Conservation (phyloP, 2,888 invertebrate species). For the Polydesmus complanatus region DNA sequence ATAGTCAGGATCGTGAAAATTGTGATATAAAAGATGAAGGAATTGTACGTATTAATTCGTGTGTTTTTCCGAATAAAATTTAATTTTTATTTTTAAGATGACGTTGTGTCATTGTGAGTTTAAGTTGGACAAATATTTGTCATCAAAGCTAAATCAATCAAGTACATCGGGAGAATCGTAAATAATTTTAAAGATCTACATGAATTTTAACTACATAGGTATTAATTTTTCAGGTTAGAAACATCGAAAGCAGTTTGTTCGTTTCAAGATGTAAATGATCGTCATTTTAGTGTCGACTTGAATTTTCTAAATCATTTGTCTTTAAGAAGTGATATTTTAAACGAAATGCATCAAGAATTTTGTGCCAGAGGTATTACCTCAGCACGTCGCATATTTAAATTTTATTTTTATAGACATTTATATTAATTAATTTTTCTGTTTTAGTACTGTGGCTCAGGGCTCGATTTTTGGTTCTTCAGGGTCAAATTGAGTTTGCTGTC, state of each 20-base stretch:
- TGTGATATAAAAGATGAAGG: slow-evolving; percentile 37
- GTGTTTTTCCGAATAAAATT: background rate
- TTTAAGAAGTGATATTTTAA: slow-evolving; percentile 19
- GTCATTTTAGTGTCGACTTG: slow-evolving; percentile 21
- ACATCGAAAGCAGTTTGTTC: background rate
- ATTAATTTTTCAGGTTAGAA: too few relatives aligned
- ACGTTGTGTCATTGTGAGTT: slow-evolving; percentile 43
- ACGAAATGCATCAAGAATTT: slow-evolving; percentile 19
- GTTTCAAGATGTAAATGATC: slow-evolving; percentile 18
- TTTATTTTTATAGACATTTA: background rate
- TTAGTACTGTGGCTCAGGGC: slow-evolving; percentile 30
- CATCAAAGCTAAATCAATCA: background rate
- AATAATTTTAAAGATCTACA: too few relatives aligned
- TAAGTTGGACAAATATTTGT: slow-evolving; percentile 29
- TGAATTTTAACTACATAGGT: too few relatives aligned
- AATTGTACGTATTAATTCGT: slow-evolving; percentile 18
- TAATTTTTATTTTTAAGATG: slow-evolving; percentile 26
- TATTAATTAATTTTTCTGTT: slow-evolving; percentile 11
- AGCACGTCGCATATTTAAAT: background rate
- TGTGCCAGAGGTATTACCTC: slow-evolving; percentile 19
- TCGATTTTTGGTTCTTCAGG: slow-evolving; percentile 26
- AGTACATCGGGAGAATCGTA: background rate
- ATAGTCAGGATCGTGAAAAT: slow-evolving; percentile 32
- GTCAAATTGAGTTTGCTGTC: slow-evolving; percentile 27
- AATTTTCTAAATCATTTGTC: slow-evolving; percentile 21